Evolutionary conservation across 2,797 vertebrate genomes (phyloP).

Genomic region (Balearica regulorum): DNA sequence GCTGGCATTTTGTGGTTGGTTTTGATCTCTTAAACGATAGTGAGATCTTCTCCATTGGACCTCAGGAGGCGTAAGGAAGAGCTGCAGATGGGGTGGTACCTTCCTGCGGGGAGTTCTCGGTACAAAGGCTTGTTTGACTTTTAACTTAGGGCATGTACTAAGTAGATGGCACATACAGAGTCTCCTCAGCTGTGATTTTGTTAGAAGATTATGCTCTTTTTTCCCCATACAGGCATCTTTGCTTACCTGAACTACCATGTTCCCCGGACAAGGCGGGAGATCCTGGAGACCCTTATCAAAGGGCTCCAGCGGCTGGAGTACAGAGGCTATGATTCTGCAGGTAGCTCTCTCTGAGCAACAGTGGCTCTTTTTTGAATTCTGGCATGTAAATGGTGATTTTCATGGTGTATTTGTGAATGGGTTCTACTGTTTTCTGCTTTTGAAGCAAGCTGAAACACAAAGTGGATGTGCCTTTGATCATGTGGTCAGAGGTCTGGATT

Average conservation of each 20-base stretch:
- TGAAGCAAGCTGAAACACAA: background rate
- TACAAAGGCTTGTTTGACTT: background rate
- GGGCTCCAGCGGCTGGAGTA: conserved; percentile 95
- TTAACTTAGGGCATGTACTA: rapidly evolving
- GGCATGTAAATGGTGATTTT: rapidly evolving
- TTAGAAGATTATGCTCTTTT: background rate
- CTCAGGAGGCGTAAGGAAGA: background rate
- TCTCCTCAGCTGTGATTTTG: background rate
- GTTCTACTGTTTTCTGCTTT: background rate
- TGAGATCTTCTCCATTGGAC: rapidly evolving
- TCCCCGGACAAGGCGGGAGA: conserved; percentile 90
- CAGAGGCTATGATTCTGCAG: conserved; percentile 96
- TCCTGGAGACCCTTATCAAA: conserved; percentile 96
- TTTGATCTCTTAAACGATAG: background rate
- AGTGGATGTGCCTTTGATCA: background rate
- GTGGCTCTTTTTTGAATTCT: rapidly evolving
- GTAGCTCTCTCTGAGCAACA: conserved; percentile 40
- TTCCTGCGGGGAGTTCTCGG: background rate
- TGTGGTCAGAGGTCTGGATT: background rate
- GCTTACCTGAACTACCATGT: conserved; percentile 99
- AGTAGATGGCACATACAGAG: too few relatives aligned
- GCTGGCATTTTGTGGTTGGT: background rate
- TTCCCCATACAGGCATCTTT: conserved; percentile 86
- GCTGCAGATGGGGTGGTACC: rapidly evolving
- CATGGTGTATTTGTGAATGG: rapidly evolving